These are phyloP conservation scores for Horisme vitalbata DNA, from an alignment of 2,888 invertebrate species.

Conservation along the genomic window DNA sequence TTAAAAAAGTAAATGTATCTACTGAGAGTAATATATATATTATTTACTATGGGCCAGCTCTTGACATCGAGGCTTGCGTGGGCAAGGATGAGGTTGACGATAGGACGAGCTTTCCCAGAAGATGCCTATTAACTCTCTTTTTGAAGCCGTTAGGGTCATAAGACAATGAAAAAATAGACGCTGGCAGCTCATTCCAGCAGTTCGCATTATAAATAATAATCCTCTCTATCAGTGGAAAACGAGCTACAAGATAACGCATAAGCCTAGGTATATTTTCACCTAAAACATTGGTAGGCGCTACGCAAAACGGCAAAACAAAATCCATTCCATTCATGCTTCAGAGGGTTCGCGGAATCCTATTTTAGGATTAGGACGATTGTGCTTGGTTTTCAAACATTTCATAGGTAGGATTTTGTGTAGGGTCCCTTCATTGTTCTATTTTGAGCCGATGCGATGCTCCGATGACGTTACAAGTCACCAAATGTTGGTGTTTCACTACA, in stretches of 20 bases:
- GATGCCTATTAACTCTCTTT: no score
- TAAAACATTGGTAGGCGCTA: constrained; percentile 34
- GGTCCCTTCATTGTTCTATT: not conserved
- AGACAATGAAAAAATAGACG: no score
- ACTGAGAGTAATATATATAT: no score
- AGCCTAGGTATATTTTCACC: constrained; percentile 30
- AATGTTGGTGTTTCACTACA: no score
- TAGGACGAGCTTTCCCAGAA: no score
- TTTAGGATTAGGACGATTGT: constrained; percentile 32
- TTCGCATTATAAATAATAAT: not conserved
- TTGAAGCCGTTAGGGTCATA: no score
- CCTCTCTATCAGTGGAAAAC: not conserved
- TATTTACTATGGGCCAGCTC: no score
- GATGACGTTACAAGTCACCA: no score
- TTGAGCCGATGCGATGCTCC: not conserved
- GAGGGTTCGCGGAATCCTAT: constrained; percentile 31
- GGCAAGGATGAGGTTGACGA: no score
- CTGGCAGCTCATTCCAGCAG: no score
- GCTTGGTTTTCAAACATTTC: constrained; percentile 25
- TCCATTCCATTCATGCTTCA: constrained; percentile 30
- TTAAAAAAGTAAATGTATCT: no score
- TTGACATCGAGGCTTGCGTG: no score
- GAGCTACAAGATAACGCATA: constrained; percentile 11
- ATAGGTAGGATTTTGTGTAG: not conserved
- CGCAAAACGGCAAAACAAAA: constrained; percentile 28